Evolutionary conservation across 2,888 invertebrate species (phyloP).

Genomic region (Leucophenga maculata): DNA sequence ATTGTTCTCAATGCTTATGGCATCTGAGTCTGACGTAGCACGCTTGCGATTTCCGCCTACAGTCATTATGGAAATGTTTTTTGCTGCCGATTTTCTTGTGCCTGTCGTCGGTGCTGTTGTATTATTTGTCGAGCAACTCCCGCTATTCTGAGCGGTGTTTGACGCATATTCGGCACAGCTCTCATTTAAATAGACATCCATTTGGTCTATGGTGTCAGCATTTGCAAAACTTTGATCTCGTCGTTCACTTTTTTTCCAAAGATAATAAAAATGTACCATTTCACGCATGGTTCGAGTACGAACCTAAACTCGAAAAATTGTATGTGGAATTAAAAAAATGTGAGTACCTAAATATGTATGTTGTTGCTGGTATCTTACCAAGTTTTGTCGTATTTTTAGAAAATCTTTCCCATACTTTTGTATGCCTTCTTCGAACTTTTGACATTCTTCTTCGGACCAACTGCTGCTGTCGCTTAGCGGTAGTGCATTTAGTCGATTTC

Average conservation of each 20-base stretch:
- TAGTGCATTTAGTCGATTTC: constrained; percentile 83
- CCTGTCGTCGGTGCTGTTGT: constrained; percentile 16
- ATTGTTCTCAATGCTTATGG: constrained; percentile 35
- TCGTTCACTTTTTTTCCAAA: constrained; percentile 99
- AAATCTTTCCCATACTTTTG: constrained; percentile 97
- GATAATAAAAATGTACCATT: constrained; percentile 94
- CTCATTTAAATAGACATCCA: constrained; percentile 69
- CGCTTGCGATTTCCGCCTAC: constrained; percentile 39
- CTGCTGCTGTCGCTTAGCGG: constrained; percentile 82
- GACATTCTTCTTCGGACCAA: constrained; percentile 98
- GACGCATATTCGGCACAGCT: constrained; percentile 45
- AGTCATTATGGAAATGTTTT: constrained; percentile 66
- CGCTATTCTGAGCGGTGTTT: constrained; percentile 25
- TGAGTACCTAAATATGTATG: too few species aligned
- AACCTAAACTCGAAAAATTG: constrained; percentile 70
- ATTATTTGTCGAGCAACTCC: constrained; percentile 34
- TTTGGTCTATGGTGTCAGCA: constrained; percentile 69
- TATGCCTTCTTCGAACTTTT: constrained; percentile 96
- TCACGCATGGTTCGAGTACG: constrained; percentile 95
- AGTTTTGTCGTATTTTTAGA: constrained; percentile 92
- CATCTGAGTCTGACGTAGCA: constrained; percentile 37
- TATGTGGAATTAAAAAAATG: not conserved
- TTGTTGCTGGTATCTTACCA: constrained; percentile 76
- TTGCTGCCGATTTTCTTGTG: constrained; percentile 42
- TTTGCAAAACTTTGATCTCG: constrained; percentile 79